These are phyloP conservation scores for Poecilus cupreus DNA, from an alignment of 2,888 invertebrate genomes.

Conservation along the genomic window DNA sequence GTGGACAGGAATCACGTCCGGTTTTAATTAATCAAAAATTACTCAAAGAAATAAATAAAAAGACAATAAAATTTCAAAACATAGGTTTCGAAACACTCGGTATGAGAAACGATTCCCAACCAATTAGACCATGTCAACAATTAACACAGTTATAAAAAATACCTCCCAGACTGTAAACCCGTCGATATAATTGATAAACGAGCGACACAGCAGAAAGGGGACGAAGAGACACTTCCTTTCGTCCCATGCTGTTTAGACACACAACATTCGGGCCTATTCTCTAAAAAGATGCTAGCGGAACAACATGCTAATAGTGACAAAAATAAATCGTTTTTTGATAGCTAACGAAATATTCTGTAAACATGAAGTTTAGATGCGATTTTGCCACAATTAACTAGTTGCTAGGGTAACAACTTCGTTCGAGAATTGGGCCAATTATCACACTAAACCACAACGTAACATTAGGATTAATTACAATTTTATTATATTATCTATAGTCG, in stretches of 20 bases:
- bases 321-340: too few species aligned
- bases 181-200: constrained; percentile 55
- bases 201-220: constrained; percentile 15
- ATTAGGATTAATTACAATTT: too few species aligned
- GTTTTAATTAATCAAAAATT: constrained; percentile 43
- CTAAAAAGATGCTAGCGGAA: too few species aligned
- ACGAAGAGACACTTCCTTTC: neutral
- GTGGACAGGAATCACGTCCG: constrained; percentile 21
- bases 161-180: constrained; percentile 51
- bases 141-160: constrained; percentile 59
- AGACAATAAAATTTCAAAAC: constrained; percentile 51
- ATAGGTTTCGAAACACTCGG: constrained; percentile 52
- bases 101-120: constrained; percentile 52
- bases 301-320: too few species aligned
- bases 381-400: too few species aligned
- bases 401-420: too few species aligned
- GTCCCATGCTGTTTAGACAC: neutral
- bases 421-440: too few species aligned
- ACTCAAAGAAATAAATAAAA: constrained; percentile 39
- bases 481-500: too few species aligned
- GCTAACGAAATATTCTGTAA: too few species aligned
- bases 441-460: too few species aligned
- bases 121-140: constrained; percentile 52
- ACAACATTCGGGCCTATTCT: too few species aligned
- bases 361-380: too few species aligned